Conservation (phyloP, 2,888 invertebrate species). For the Aleiodes testaceus region DNA sequence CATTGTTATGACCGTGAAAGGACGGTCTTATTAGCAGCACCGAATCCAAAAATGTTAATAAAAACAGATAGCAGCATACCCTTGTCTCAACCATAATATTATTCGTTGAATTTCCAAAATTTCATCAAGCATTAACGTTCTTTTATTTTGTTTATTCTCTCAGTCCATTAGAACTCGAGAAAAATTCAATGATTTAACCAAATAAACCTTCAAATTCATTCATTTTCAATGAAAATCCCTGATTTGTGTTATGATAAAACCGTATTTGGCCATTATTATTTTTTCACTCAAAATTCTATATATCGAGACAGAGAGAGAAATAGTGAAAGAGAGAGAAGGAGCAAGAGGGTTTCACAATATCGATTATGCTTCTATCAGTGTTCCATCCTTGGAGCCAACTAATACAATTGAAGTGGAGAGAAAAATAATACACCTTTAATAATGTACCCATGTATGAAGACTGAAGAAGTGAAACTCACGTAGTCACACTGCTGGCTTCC, state of each 20-base stretch:
- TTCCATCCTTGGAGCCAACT: conserved; percentile 12
- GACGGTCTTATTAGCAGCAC: conserved; percentile 81
- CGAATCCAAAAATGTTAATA: conserved; percentile 80
- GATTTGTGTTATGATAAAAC: conserved; percentile 42
- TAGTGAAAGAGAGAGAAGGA: conserved; percentile 38
- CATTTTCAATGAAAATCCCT: conserved; percentile 46
- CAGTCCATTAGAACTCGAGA: neutral
- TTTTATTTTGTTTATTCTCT: conserved; percentile 35
- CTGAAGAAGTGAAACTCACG: too few relatives aligned
- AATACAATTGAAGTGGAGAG: neutral
- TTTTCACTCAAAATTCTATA: neutral
- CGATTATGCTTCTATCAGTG: conserved; percentile 55
- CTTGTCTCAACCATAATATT: conserved; percentile 76
- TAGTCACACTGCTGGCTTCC: too few relatives aligned
- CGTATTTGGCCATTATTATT: conserved; percentile 54
- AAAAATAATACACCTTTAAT: too few relatives aligned
- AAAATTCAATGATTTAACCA: neutral
- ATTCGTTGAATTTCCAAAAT: conserved; percentile 37
- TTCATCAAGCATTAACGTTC: conserved; percentile 12
- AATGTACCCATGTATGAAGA: too few relatives aligned
- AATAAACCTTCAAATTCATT: neutral
- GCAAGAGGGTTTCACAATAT: conserved; percentile 59
- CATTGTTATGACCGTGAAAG: conserved; percentile 84
- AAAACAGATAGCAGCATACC: conserved; percentile 80
- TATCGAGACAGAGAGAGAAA: too few relatives aligned